Conservation (phyloP, 2,113 vertebrate species). For the Spea bombifrons region DNA sequence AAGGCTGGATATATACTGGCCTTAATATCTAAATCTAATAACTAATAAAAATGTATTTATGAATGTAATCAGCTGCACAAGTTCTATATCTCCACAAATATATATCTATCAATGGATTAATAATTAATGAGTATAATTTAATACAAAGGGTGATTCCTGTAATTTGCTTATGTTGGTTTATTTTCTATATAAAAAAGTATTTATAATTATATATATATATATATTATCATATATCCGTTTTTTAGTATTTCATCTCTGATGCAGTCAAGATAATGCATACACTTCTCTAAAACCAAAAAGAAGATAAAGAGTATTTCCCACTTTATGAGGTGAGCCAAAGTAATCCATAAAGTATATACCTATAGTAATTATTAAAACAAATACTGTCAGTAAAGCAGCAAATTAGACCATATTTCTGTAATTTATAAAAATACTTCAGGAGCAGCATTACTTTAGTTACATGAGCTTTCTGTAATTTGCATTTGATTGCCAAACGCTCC, state of each 20-base stretch:
- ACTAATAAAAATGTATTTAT: no score
- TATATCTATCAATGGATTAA: no score
- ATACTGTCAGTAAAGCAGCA: slow-evolving; percentile 39
- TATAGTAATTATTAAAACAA: slow-evolving; percentile 38
- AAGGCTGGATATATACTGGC: no score
- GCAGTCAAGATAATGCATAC: no score
- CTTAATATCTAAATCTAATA: no score
- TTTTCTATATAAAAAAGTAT: neutral
- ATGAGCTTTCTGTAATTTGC: neutral
- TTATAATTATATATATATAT: neutral
- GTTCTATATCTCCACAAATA: no score
- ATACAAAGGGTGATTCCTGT: no score
- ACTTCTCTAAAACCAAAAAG: no score
- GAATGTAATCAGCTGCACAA: no score
- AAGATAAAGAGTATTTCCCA: neutral
- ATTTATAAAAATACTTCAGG: slow-evolving; percentile 37
- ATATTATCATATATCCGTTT: neutral
- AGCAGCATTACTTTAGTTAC: neutral
- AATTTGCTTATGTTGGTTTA: no score
- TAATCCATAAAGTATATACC: slow-evolving; percentile 36
- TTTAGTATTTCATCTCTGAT: no score
- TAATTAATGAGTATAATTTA: no score
- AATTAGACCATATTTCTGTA: slow-evolving; percentile 34
- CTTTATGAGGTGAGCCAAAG: slow-evolving; percentile 24
- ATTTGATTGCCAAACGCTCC: slow-evolving; percentile 11